Evolutionary conservation across 2,113 vertebrate species (phyloP).

Genomic region (Noctilio leporinus): DNA sequence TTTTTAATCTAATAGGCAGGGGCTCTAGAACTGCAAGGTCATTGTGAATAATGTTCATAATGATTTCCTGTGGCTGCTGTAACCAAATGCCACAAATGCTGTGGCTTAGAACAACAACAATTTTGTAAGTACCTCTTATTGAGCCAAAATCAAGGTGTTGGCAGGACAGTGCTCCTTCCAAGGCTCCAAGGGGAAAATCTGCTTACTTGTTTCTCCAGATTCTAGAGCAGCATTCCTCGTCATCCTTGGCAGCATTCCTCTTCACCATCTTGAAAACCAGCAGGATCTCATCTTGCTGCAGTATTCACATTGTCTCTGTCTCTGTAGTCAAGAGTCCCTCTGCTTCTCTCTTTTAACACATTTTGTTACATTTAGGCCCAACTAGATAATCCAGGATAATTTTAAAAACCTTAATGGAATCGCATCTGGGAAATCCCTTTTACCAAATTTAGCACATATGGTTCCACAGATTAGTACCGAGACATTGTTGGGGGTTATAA

Average conservation of each 20-base stretch:
- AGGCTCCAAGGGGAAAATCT: neutral
- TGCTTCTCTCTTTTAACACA: neutral
- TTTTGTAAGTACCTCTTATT: no score
- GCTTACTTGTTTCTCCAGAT: neutral
- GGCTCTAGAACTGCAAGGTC: neutral
- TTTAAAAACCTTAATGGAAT: neutral
- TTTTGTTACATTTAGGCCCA: neutral
- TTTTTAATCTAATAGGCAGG: neutral
- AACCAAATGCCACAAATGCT: neutral
- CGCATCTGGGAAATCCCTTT: neutral
- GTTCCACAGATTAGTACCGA: neutral
- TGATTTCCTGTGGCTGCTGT: neutral
- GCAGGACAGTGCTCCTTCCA: fast-evolving
- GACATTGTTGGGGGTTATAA: neutral
- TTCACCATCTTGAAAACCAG: neutral
- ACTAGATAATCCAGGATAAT: neutral
- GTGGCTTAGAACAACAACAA: neutral
- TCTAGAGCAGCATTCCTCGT: neutral
- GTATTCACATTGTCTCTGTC: neutral
- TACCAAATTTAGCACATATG: neutral
- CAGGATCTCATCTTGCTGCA: neutral
- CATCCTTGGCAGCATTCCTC: neutral
- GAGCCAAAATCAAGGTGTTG: neutral
- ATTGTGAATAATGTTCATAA: neutral
- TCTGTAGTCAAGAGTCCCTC: neutral